Base-by-base conservation (phyloP, 2,888 invertebrate species). In the Xanthorhoe spadicearia region DNA sequence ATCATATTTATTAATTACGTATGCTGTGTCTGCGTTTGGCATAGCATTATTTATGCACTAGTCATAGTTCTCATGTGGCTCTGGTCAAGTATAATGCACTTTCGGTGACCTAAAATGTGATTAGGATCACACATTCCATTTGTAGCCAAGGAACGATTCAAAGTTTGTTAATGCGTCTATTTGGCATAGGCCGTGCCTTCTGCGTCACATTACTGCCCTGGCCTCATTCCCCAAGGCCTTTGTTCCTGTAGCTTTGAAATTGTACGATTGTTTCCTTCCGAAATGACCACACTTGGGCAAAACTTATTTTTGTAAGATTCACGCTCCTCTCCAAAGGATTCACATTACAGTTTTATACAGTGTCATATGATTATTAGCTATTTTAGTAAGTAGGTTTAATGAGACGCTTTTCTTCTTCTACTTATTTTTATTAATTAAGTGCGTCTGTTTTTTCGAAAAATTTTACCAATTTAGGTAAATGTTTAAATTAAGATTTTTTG, bases 221-320 rank as follows among this genome's bases (percentile, higher is more conserved):
- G 58, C 64, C 60, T 68, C 60, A 61, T 64, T 61, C 17, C 2
- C 48, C 61, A 64, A 68, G 57, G 56, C 46, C 60, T 17, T 35
- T 28, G 48, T 53, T 61, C 56, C 52, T 63, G 59, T 19, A 32
- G 32, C 17, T 46, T 32, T 10, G 38, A n/a, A n/a, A 19, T 53
- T 53, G 49, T 60, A 56, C 23, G 35, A 49, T 55, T 60, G 28
- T 50, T 68, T 61, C 63, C 53, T 61, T 57, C 28, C 35, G 15
- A 62, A 51, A 59, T 50, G 10, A 19, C 53, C 43, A 35, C 56
- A 53, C 28, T 18, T 38, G n/a, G 38, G 13, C 8, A 54, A 54
- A 15, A 57, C 17, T 49, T 57, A 15, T 49, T 49, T 57, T 17
- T 49, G 32, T 56, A 51, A 23, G 23, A 51, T 23, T 23, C 23